Base-by-base conservation (phyloP, 2,797 vertebrate species). In the Podarcis lilfordi region DNA sequence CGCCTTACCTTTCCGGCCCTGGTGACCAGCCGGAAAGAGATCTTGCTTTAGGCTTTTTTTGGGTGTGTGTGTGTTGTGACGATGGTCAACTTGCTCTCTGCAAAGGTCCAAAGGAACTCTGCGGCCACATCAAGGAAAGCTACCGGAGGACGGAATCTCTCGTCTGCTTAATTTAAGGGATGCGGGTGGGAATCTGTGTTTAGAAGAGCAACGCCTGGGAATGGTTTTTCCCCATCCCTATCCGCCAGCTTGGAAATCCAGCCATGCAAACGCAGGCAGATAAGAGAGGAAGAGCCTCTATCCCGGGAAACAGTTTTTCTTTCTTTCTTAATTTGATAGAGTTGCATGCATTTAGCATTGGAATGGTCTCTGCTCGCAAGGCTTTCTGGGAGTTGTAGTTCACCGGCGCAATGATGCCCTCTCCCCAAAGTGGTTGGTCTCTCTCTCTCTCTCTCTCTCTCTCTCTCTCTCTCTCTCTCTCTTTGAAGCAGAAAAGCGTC, bases 101-200 rank as follows among this genome's bases (percentile, higher is more conserved):
- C 84, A 85, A 88, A 88, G 82, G 27, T 69, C 82, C 2, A 8
- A 75, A 92, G 91, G 87, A 92, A 92, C 8, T 45, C 87, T 80
- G 68, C 2, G 77, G 80, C 80, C 90, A 37, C 71, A 0, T 13
- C 85, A 21, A 80, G 0, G 88, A 90, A 87, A 93, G 93, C 89
- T 90, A 19, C 89, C 78, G 83, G 90, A 90, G 92, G 90, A 90
- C 91, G 83, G 90, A 50, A 50, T 50, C 10, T 50, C 45, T 11
- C 45, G 45, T 3, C 45, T 50, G 10, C 45, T 50, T 50, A 50
- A 50, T 50, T 50, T 50, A 50, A 50, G 10, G 45, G 9, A 1
- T 5, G 29, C 29, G 68, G 10, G 4, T n/a, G 68, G 68, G 29
- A 29, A 71, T 71, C 29, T 29, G 29, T 11, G 11, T 4, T 71